A percentile compares a stretch with the other conserved stretches of the same genome.
These are phyloP conservation scores for Thamnophis sirtalis DNA, from an alignment of 2,113 vertebrate genomes.

Conservation along the genomic window DNA sequence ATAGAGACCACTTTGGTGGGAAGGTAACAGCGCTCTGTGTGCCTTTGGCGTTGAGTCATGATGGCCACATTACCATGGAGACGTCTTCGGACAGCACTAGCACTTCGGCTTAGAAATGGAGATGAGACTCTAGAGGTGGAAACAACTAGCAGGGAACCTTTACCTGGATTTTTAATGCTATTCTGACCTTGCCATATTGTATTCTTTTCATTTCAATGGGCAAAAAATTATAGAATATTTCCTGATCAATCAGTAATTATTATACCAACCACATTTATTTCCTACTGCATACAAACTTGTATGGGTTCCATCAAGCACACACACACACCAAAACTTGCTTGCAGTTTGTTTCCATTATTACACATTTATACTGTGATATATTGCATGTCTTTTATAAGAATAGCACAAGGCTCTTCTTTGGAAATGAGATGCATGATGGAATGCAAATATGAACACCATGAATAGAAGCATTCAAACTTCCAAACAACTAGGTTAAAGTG, in stretches of 20 bases:
- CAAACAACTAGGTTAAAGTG: neutral
- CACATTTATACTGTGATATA: neutral
- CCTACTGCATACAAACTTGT: neutral
- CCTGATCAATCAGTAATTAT: neutral
- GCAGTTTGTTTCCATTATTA: neutral
- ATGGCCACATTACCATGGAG: too few relatives aligned
- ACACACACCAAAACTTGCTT: neutral
- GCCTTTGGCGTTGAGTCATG: too few relatives aligned
- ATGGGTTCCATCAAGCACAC: neutral
- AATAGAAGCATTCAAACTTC: neutral
- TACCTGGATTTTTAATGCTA: neutral
- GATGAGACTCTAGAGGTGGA: too few relatives aligned
- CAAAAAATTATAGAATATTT: neutral
- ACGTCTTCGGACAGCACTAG: too few relatives aligned
- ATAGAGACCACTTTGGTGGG: too few relatives aligned
- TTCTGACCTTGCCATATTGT: neutral
- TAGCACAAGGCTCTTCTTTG: neutral
- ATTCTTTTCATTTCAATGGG: neutral
- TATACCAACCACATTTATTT: neutral
- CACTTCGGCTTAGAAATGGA: too few relatives aligned
- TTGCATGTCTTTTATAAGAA: neutral
- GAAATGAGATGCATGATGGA: neutral
- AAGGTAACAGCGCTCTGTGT: too few relatives aligned
- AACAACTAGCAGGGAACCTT: too few relatives aligned
- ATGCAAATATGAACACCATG: neutral